phyloP scores from a whole-genome alignment of 2,113 vertebrate species.

The Isurus oxyrinchus region DNA sequence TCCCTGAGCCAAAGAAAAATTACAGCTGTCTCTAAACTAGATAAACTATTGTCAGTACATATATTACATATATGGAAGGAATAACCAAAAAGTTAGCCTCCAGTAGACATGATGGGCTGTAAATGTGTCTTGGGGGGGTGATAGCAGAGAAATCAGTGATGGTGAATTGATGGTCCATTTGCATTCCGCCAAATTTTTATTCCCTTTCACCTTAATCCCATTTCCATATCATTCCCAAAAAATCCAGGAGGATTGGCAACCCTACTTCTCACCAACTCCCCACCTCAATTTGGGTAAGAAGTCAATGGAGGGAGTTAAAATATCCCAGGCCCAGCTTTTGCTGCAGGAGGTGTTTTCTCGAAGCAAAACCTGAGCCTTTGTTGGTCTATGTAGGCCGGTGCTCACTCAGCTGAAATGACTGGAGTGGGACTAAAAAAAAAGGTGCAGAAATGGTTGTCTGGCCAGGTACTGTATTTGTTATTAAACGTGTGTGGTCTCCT shows the following conservation, averaged over 20 bases:
- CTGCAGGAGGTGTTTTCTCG: neutral
- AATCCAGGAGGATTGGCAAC: neutral
- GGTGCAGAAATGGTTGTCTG: neutral
- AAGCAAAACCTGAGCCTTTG: neutral
- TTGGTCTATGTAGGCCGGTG: neutral
- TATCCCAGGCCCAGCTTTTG: neutral
- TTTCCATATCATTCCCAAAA: neutral
- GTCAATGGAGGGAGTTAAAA: neutral
- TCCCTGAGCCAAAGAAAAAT: neutral
- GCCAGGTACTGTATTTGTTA: neutral
- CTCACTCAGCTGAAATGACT: neutral
- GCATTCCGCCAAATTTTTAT: neutral
- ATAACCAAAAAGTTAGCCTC: neutral
- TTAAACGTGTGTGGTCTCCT: neutral
- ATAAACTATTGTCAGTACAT: neutral
- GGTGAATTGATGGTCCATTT: neutral
- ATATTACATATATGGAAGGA: neutral
- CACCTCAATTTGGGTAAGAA: neutral
- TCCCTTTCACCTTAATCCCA: neutral
- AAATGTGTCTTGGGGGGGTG: neutral
- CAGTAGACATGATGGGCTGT: neutral
- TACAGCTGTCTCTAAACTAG: neutral
- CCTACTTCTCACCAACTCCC: neutral
- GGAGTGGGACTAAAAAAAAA: too few species aligned
- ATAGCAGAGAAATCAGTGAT: neutral